phyloP scores from a whole-genome alignment of 2,113 vertebrate species.

The Struthio camelus region DNA sequence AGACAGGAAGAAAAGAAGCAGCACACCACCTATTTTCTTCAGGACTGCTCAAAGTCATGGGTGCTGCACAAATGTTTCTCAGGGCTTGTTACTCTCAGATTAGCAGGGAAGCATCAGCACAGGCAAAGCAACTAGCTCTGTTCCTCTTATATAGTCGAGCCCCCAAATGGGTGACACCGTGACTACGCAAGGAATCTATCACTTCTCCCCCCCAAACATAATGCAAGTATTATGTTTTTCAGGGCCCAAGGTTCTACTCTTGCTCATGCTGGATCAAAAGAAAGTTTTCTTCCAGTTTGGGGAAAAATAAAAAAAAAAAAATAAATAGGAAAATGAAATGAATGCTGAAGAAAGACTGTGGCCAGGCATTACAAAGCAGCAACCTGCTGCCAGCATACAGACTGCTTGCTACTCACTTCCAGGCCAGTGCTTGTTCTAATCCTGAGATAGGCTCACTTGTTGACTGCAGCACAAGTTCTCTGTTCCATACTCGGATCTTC shows the following conservation, averaged over 20 bases:
- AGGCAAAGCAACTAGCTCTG: neutral
- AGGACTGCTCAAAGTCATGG: neutral
- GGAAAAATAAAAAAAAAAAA: neutral
- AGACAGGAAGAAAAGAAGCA: neutral
- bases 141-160: neutral
- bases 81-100: neutral
- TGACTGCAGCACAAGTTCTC: slow-evolving; percentile 91
- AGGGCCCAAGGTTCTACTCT: neutral
- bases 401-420: slow-evolving; percentile 86
- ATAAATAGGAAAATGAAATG: neutral
- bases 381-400: neutral
- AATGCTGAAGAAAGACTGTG: neutral
- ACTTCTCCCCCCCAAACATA: neutral
- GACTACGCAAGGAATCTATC: neutral
- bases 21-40: neutral
- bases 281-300: neutral
- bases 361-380: neutral
- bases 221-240: neutral
- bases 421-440: slow-evolving; percentile 88
- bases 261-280: neutral
- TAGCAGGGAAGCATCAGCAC: neutral
- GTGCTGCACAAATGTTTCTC: neutral
- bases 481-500: slow-evolving; percentile 86
- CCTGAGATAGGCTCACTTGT: slow-evolving; percentile 90
- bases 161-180: neutral